These are phyloP conservation scores for Acanthoscelides obtectus DNA, from an alignment of 2,888 invertebrate genomes.

Conservation along the genomic window DNA sequence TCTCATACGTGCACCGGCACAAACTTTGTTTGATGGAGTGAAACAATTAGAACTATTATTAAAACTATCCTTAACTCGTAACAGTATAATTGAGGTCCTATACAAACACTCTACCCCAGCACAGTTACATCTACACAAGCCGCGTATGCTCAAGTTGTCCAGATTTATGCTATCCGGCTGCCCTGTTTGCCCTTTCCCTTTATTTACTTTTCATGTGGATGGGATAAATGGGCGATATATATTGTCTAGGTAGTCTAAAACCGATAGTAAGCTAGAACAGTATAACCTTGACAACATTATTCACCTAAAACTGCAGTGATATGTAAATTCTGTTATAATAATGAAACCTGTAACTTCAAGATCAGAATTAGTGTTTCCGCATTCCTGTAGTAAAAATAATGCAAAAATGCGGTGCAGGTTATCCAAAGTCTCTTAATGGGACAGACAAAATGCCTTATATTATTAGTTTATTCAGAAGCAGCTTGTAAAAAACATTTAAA, in stretches of 20 bases:
- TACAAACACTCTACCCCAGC: not conserved
- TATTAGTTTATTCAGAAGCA: too few relatives aligned
- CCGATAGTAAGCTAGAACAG: too few relatives aligned
- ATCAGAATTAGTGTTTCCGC: too few relatives aligned
- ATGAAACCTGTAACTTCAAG: too few relatives aligned
- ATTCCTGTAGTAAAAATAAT: too few relatives aligned
- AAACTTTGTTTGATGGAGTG: not conserved
- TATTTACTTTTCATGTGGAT: not conserved
- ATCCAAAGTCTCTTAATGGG: too few relatives aligned
- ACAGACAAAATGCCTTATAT: too few relatives aligned
- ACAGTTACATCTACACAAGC: not conserved
- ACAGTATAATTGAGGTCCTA: not conserved
- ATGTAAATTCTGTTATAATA: too few relatives aligned
- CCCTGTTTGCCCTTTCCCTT: not conserved
- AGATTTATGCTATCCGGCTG: not conserved
- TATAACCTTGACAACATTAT: too few relatives aligned
- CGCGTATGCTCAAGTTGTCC: not conserved
- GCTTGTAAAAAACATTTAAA: too few relatives aligned
- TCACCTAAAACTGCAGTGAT: too few relatives aligned
- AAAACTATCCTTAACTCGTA: not conserved
- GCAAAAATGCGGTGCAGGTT: too few relatives aligned
- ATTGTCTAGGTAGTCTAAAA: not conserved
- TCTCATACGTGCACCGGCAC: not conserved
- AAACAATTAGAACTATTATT: not conserved
- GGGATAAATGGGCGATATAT: not conserved